phyloP scores from a whole-genome alignment of 64 coral and sea anemone species.

The Anthopleura sola region DNA sequence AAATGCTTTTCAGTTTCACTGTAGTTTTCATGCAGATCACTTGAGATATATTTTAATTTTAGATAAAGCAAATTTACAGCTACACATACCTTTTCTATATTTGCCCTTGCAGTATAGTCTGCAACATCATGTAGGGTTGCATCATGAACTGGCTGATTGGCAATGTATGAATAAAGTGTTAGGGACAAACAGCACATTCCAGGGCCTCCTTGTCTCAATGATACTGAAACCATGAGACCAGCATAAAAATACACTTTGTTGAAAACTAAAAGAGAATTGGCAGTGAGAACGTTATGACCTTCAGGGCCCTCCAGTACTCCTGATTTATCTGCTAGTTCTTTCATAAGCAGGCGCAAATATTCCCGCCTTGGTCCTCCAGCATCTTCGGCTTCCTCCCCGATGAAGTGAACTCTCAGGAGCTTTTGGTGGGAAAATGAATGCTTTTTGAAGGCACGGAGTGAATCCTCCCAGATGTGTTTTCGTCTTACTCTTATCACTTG shows the following conservation, averaged over 20 bases:
- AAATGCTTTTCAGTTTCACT: neutral
- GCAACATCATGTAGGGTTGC: neutral
- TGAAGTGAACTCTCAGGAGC: neutral
- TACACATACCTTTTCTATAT: neutral
- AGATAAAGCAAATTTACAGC: neutral
- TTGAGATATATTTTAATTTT: neutral
- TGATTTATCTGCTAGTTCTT: neutral
- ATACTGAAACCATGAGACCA: slow-evolving; percentile 19
- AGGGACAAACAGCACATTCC: slow-evolving; percentile 21
- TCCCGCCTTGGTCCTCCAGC: neutral
- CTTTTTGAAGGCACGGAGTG: neutral
- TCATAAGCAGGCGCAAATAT: neutral
- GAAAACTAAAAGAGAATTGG: slow-evolving; percentile 8
- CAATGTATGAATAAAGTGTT: neutral
- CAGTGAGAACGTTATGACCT: slow-evolving; percentile 1
- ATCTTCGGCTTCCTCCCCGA: neutral
- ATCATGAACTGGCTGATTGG: neutral
- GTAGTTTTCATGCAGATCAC: neutral
- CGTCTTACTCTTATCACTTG: neutral
- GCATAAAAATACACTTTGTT: slow-evolving; percentile 21
- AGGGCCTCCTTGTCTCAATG: slow-evolving; percentile 25
- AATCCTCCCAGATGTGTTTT: neutral
- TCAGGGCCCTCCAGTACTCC: slow-evolving; percentile 26
- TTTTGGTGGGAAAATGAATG: neutral
- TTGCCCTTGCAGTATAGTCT: neutral